These are phyloP conservation scores for Gouania willdenowi DNA, from an alignment of 2,797 vertebrate genomes.

Conservation along the genomic window DNA sequence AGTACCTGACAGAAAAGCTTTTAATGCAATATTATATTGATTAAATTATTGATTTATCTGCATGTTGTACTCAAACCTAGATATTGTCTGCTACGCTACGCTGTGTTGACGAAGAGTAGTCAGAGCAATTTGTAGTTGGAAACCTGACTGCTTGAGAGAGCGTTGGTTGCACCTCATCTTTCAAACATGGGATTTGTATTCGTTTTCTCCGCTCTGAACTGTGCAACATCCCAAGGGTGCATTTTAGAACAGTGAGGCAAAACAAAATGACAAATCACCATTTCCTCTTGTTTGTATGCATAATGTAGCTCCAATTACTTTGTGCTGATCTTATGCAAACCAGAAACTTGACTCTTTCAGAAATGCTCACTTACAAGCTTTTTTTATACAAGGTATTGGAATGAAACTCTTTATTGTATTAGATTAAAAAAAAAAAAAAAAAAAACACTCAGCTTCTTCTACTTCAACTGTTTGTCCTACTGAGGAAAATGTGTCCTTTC, in stretches of 20 bases:
- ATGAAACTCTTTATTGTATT: neutral
- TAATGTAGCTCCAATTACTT: conserved; percentile 63
- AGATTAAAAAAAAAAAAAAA: conserved; percentile 10
- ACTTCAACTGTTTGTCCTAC: no score
- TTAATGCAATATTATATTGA: conserved; percentile 4
- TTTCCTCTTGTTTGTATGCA: conserved; percentile 71
- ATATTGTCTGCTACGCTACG: conserved; percentile 24
- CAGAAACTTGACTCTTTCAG: conserved; percentile 8
- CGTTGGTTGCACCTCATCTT: conserved; percentile 56
- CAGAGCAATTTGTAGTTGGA: conserved; percentile 51
- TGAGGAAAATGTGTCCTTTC: neutral
- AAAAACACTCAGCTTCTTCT: no score
- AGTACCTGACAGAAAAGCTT: neutral
- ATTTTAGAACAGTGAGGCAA: conserved; percentile 59
- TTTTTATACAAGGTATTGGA: conserved; percentile 26
- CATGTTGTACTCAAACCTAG: conserved; percentile 13
- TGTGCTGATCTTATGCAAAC: conserved; percentile 62
- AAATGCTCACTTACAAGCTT: conserved; percentile 5
- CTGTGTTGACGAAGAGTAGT: conserved; percentile 42
- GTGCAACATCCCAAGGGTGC: conserved; percentile 62
- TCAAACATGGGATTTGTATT: conserved; percentile 48
- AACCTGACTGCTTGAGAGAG: conserved; percentile 55
- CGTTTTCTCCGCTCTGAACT: conserved; percentile 58
- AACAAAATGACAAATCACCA: conserved; percentile 72
- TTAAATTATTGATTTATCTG: conserved; percentile 17